A percentile compares a stretch with the other conserved stretches of the same genome.
phyloP scores from a whole-genome alignment of 2,797 vertebrate genomes.

The Glyptemys insculpta region DNA sequence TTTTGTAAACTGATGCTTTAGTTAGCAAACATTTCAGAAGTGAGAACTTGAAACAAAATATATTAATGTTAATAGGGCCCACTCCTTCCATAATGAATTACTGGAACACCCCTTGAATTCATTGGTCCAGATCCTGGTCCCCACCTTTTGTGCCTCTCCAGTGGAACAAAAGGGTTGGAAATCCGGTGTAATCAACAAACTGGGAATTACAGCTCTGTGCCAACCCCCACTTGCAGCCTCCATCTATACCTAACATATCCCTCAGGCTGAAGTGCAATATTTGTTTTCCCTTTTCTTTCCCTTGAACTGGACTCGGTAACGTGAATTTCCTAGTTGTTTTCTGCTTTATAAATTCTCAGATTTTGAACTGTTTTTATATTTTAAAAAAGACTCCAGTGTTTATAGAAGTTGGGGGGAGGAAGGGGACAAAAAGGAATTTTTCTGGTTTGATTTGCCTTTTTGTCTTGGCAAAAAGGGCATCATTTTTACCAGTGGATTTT shows the following conservation, averaged over 20 bases:
- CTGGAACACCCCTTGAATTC: not conserved
- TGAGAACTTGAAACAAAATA: not conserved
- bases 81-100: not conserved
- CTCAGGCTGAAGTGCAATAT: too few species aligned
- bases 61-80: not conserved
- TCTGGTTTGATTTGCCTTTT: slow-evolving; percentile 23
- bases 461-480: not conserved
- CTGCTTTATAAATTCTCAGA: too few species aligned
- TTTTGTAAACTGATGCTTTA: not conserved
- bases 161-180: not conserved
- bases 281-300: too few species aligned
- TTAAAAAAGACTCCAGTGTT: too few species aligned
- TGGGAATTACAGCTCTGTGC: not conserved
- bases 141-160: not conserved
- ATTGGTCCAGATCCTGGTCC: not conserved
- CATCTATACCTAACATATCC: too few species aligned
- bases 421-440: not conserved
- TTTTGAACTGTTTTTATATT: too few species aligned
- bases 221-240: too few species aligned
- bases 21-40: not conserved
- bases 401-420: too few species aligned
- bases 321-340: too few species aligned
- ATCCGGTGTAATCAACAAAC: slow-evolving; percentile 8
- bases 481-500: not conserved
- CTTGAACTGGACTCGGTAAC: too few species aligned